Base-by-base conservation (phyloP, 1,140 invertebrate genomes). In the Platyscapa corneri region DNA sequence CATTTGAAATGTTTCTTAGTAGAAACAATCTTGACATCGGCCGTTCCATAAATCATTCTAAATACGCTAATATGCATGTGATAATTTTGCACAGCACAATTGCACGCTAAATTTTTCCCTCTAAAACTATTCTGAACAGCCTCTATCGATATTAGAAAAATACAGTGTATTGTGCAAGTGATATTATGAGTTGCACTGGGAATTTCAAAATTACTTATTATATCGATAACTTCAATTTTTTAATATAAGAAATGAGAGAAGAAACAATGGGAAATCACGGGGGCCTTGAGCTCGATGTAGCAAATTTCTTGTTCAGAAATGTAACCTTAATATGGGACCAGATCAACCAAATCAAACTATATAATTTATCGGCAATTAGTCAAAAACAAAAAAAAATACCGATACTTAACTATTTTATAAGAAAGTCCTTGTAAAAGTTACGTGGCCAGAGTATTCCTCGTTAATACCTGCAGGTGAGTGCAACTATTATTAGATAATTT, bases 211-310 rank as follows among this genome's bases (percentile, higher is more conserved):
- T 16, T 16, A 56, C 3, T 56, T 60, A 18, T 27, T 60, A 27
- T 27, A 14, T 60, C 56, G 10, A 60, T 60, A 2, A 14, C 14
- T 60, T 27, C 23, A 60, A 60, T 70, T 34, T 70, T 37, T 34
- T 70, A 18, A 37, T 37, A 70, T 18, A 37, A 46, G 6, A 0
- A 46, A 46, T 75, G 20, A 53, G 7, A 75, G 42, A 64, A 76
- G 37, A 65, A 76, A n/a, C 39, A 37, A 5, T 65, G 60, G 75
- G 60, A 49, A 84, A 79, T 39, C 42, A 37, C 27, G 39, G 14
- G 67, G 79, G 14, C 83, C 76, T 79, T 84, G 82, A 77, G 42
- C 64, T 46, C 23, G 46, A 56, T 79, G 32, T 16, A 83, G 27
- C 1, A 72, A 56, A 7, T 84, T 79, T 84, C 64, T 84, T 79